Base-by-base conservation (phyloP, 2,797 vertebrate species). In the Tokudaia muenninki region DNA sequence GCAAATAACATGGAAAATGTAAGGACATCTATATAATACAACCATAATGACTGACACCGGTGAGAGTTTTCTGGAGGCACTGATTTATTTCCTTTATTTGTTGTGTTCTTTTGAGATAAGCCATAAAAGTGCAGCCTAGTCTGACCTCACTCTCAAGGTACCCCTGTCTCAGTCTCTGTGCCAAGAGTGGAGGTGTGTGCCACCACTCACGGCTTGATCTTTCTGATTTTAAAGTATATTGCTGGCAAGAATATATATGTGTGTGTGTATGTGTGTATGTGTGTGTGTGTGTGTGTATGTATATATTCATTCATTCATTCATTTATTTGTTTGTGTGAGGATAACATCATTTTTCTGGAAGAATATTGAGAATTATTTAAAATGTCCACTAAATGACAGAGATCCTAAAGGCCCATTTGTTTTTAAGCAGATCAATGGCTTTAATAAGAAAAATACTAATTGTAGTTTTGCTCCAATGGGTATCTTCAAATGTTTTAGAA, bases 401-500 rank as follows among this genome's bases (percentile, higher is more conserved):
- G 63, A 89, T 79, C 63, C 29, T 67, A 79, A 83, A 95, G 50
- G 16, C 26, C 95, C 57, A 94, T 59, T 92, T 94, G 87, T 87
- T 92, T 92, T 96, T 80, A 91, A 96, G 79, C 55, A 94, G 34
- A 92, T 79, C 47, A 82, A 92, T 92, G 13, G 7, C 41, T 37
- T 89, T 93, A 80, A 44, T 79, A 87, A 88, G n/a, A 86, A 92
- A 97, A 92, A 95, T 91, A 57, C 0, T 16, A 81, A 94, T 31
- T 14, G 47, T 9, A 57, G 95, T 84, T 97, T 95, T 92, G 59
- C 37, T 75, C 84, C 29, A 61, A 16, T 65, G 86, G 41, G 81
- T 57, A 95, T 74, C 14, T 41, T 83, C 31, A 94, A 95, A 92
- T 72, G 19, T 90, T 98, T 97, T 95, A 98, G 98, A 96, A 87